phyloP scores from a whole-genome alignment of 1,140 invertebrate species.

The Drosophila fuyamai region DNA sequence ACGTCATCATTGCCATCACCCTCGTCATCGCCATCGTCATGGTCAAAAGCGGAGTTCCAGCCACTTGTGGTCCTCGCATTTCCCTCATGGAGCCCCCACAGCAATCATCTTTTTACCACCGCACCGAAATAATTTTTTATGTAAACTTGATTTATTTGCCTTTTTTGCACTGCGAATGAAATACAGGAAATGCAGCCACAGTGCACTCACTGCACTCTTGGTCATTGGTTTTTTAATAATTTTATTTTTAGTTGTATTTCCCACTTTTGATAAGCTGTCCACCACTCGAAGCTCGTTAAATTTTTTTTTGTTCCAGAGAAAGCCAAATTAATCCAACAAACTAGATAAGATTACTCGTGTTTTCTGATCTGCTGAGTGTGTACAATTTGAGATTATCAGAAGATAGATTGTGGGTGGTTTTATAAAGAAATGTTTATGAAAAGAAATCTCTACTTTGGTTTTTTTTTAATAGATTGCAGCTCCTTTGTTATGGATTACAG shows the following conservation, averaged over 20 bases:
- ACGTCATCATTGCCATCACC: slow-evolving; percentile 6
- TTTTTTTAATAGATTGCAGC: slow-evolving; percentile 7
- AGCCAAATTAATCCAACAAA: slow-evolving; percentile 15
- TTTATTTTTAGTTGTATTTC: slow-evolving; percentile 2
- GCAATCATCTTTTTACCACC: slow-evolving; percentile 36
- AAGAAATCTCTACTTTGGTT: not conserved
- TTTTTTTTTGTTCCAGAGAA: slow-evolving; percentile 20
- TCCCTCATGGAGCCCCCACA: slow-evolving; percentile 16
- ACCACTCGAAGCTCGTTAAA: not conserved
- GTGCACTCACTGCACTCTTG: slow-evolving; percentile 22
- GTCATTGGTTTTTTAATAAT: slow-evolving; percentile 13
- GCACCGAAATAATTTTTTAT: slow-evolving; percentile 48
- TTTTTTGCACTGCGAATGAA: slow-evolving; percentile 20
- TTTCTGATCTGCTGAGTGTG: not conserved
- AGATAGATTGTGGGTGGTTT: not conserved
- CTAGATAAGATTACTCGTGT: slow-evolving; percentile 22
- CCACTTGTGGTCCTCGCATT: slow-evolving; percentile 33
- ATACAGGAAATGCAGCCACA: slow-evolving; percentile 36
- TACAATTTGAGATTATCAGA: not conserved
- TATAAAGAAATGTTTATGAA: not conserved
- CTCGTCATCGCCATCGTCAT: slow-evolving; percentile 1
- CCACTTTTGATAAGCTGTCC: slow-evolving; percentile 29
- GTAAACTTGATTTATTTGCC: slow-evolving; percentile 52
- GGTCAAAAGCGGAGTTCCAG: slow-evolving; percentile 14
- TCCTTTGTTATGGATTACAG: not conserved